Conservation (phyloP, 2,113 vertebrate species). For the Ciconia boyciana region DNA sequence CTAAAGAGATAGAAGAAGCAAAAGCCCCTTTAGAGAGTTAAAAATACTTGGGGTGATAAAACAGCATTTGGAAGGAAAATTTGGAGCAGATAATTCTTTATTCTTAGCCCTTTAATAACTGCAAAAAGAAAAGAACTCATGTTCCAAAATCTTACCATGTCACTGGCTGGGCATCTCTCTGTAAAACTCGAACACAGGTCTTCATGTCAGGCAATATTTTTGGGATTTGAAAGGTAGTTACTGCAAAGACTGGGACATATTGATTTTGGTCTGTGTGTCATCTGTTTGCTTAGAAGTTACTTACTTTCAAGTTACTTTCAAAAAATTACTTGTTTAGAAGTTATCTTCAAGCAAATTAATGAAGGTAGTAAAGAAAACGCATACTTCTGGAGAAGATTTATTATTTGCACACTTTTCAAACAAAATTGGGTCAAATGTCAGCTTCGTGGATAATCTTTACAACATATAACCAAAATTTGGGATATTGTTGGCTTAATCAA, state of each 20-base stretch:
- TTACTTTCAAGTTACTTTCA: neutral
- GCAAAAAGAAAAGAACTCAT: neutral
- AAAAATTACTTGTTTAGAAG: neutral
- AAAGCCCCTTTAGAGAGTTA: neutral
- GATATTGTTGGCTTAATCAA: neutral
- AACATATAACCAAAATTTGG: neutral
- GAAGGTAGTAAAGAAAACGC: neutral
- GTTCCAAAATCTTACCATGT: neutral
- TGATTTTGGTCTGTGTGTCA: neutral
- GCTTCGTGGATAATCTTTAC: neutral
- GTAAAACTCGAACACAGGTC: neutral
- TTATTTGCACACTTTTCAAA: neutral
- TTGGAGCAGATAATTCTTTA: neutral
- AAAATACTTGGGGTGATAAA: neutral
- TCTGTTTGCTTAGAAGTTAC: neutral
- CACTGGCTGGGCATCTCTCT: neutral
- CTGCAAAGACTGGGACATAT: neutral
- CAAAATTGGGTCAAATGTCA: neutral
- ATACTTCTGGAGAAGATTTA: neutral
- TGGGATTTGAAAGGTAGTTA: neutral
- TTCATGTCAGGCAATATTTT: neutral
- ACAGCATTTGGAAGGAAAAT: neutral
- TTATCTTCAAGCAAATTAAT: neutral
- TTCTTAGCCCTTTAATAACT: neutral
- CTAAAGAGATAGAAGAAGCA: neutral